Evolutionary conservation across 2,888 invertebrate species (phyloP).

Genomic region (Panorpa germanica): DNA sequence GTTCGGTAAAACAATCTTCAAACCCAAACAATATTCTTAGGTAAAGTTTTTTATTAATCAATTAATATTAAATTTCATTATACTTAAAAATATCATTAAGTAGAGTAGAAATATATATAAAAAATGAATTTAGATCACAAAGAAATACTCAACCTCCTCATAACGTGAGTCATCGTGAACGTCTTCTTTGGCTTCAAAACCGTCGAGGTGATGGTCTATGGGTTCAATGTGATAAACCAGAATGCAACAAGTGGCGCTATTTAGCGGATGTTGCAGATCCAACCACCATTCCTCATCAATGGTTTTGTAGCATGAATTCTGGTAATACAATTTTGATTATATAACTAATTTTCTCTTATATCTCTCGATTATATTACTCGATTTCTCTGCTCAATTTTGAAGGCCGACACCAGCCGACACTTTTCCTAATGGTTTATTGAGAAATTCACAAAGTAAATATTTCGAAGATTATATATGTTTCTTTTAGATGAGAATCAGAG

Average conservation of each 20-base stretch:
- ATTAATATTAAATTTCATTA: too few relatives aligned
- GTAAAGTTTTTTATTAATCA: too few relatives aligned
- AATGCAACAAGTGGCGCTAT: slow-evolving; percentile 38
- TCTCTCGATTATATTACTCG: too few relatives aligned
- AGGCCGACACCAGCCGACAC: slow-evolving; percentile 2
- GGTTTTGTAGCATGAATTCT: slow-evolving; percentile 41
- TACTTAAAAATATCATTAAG: too few relatives aligned
- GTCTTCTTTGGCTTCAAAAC: slow-evolving; percentile 28
- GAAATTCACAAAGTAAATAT: neutral
- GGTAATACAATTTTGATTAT: slow-evolving; percentile 20
- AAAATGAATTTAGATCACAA: too few relatives aligned
- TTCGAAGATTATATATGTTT: slow-evolving; percentile 1
- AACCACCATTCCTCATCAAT: slow-evolving; percentile 32
- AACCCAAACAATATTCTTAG: too few relatives aligned
- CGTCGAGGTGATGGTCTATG: slow-evolving; percentile 30
- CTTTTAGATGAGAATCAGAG: slow-evolving; percentile 25
- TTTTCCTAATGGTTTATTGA: neutral
- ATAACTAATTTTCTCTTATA: too few relatives aligned
- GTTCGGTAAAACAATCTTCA: too few relatives aligned
- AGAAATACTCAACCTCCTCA: slow-evolving; percentile 12
- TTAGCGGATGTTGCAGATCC: slow-evolving; percentile 33
- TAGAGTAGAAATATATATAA: too few relatives aligned
- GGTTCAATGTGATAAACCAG: slow-evolving; percentile 39
- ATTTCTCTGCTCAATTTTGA: neutral
- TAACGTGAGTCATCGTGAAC: slow-evolving; percentile 20